Evolutionary conservation across 2,113 vertebrate species (phyloP).

Genomic region (Alaudala cheleensis): DNA sequence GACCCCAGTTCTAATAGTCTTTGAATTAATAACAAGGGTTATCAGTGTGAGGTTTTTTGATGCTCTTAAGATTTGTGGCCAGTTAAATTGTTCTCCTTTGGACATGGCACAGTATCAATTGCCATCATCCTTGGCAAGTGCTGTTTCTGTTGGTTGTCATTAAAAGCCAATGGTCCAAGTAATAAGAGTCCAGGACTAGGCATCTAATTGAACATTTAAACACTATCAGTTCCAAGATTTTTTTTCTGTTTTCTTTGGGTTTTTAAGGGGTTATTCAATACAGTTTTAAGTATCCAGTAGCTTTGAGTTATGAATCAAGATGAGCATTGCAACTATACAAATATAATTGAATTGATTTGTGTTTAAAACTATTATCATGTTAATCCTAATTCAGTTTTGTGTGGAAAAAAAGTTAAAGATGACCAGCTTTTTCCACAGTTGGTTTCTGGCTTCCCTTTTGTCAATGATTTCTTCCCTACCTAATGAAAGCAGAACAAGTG

Average conservation of each 20-base stretch:
- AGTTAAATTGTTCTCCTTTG: background rate
- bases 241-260: background rate
- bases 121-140: background rate
- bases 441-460: background rate
- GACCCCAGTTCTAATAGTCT: background rate
- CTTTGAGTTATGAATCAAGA: background rate
- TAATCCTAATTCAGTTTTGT: background rate
- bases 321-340: background rate
- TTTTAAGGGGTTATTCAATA: background rate
- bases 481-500: background rate
- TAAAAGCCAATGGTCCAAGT: background rate
- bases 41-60: background rate
- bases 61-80: background rate
- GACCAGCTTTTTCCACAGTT: background rate
- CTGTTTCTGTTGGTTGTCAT: background rate
- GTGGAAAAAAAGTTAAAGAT: background rate
- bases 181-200: background rate
- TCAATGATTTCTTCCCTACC: background rate
- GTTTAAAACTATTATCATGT: background rate
- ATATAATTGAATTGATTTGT: background rate
- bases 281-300: background rate
- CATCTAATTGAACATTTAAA: background rate
- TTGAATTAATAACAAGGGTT: slow-evolving; percentile 1
- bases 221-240: background rate
- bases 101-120: background rate